phyloP scores from a whole-genome alignment of 2,113 vertebrate species.

The Hemibates koningsi region DNA sequence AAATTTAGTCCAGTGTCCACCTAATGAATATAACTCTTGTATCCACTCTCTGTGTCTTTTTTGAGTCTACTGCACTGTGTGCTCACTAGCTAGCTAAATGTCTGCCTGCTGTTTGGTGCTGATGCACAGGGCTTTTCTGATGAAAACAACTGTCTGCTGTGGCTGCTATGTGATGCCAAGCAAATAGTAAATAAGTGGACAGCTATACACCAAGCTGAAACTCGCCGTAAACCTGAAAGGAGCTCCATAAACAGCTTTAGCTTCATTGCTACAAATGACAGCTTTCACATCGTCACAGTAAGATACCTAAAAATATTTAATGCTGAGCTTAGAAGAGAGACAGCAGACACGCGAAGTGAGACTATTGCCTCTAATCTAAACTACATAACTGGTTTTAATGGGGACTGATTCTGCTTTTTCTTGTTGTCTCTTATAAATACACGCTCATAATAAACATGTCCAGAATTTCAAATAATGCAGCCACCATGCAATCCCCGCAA shows the following conservation, averaged over 20 bases:
- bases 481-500: not conserved
- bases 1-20: not conserved
- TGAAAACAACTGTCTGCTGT: not conserved
- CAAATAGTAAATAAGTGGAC: not conserved
- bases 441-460: fast-evolving
- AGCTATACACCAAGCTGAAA: not conserved
- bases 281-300: not conserved
- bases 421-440: not conserved
- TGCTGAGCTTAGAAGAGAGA: fast-evolving
- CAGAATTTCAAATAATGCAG: not conserved
- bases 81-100: not conserved
- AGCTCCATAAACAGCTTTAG: not conserved
- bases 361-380: not conserved
- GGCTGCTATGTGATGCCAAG: not conserved
- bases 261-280: not conserved
- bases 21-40: not conserved
- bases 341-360: not conserved
- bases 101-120: not conserved
- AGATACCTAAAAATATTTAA: not conserved
- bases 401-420: not conserved
- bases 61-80: not conserved
- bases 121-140: fast-evolving
- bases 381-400: not conserved
- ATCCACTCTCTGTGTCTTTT: not conserved
- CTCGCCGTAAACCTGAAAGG: not conserved